Base-by-base conservation (phyloP, 2,888 invertebrate genomes). In the Drosophila mercatorum region DNA sequence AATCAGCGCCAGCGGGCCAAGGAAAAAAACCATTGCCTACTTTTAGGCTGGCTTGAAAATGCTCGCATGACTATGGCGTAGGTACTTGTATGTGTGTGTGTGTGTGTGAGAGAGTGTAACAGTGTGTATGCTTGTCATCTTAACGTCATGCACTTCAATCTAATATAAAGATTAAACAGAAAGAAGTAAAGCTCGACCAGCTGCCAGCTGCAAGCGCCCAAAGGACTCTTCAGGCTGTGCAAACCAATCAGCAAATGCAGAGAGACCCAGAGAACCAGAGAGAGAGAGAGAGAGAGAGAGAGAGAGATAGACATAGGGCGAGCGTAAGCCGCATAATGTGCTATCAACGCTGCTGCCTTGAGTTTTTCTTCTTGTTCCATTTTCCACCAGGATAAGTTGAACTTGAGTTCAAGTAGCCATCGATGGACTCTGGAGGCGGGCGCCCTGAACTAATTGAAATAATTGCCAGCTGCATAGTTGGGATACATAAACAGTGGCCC, bases 401-500 rank as follows among this genome's bases (percentile, higher is more conserved):
- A 38, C 53, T 53, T 53, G 2, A 2, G 51, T 17, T 51, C 17
- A 36, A 36, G 38, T 26, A 53, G 53, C n/a, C 53, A 38, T 53
- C 38, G 38, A 53, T 40, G 40, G 53, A 53, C 26, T 10, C 26
- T 10, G 53, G 28, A 40, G 38, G 36, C 52, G 12, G 44, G 22
- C 46, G 26, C 14, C 14, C 8, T 66, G 63, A 84, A 70, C 72
- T 81, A 81, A 84, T 81, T 81, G 80, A 84, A 81, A 72, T 81
- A 81, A 81, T 84, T 81, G 80, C 72, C 63, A 66, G 46, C 66
- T 70, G 85, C 75, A 75, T 84, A 75, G 85, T 68, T 68, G 67
- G 71, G 67, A 69, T 75, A 46, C 74, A 72, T 72, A 75, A 78
- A 78, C 82, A 81, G 66, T 70, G 79, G 47, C 51, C 26, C 46